These are phyloP conservation scores for Dasyprocta punctata DNA, from an alignment of 2,113 vertebrate genomes.

Conservation along the genomic window DNA sequence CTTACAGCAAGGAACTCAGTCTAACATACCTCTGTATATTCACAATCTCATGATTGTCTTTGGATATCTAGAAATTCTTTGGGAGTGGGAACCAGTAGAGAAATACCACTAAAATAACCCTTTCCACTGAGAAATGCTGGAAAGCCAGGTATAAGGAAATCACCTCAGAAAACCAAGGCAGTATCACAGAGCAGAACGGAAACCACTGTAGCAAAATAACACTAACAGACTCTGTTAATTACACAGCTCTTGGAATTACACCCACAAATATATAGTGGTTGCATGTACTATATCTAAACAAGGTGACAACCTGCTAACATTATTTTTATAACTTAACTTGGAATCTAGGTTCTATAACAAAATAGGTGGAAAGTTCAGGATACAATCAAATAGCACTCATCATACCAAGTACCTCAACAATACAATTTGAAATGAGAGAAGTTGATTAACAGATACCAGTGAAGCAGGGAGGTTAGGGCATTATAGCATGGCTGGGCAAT, in stretches of 20 bases:
- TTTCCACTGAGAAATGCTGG: neutral
- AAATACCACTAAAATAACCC: neutral
- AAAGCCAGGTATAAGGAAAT: neutral
- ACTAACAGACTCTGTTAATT: neutral
- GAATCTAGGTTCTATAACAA: neutral
- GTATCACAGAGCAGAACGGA: neutral
- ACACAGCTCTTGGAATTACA: neutral
- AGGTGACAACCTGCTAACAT: neutral
- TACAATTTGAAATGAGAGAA: neutral
- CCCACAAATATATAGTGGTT: neutral
- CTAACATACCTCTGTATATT: neutral
- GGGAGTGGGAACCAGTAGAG: neutral
- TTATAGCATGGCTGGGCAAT: neutral
- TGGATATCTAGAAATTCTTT: neutral
- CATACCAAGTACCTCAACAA: neutral
- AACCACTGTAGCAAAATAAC: neutral
- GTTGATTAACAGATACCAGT: neutral
- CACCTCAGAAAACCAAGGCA: neutral
- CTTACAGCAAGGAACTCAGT: neutral
- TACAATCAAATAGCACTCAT: neutral
- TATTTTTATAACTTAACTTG: neutral
- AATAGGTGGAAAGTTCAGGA: neutral
- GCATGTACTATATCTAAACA: neutral
- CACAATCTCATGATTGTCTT: neutral
- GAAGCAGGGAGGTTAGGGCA: neutral